Evolutionary conservation across 92 coral and sea anemone species (phyloP), one percentile per base, ranked within the genome.

Genomic region (Zoanthus sansibaricus): DNA sequence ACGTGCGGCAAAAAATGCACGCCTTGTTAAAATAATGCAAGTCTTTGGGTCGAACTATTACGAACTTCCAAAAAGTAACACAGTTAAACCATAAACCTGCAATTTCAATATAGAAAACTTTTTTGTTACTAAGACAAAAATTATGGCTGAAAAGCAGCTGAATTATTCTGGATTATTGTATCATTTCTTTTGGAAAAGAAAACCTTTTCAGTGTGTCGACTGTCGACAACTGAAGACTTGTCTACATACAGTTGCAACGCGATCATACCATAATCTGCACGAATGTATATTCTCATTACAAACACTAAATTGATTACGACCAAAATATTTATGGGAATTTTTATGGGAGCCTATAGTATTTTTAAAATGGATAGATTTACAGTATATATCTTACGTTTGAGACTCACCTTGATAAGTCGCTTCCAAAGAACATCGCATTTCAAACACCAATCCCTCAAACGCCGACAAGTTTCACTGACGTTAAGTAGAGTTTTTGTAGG

Each of bases 371-470:
- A 37, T 37, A 37, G 42, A 37, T 37, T 37, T 25, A 25, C n/a
- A n/a, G n/a, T 37, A 37, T 37, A 37, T 37, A 37, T 9, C 18
- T 62, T 3, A 6, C 16, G 25, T 14, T 62, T 17, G 20, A 77
- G 31, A 20, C 17, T 10, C 62, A 94, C 97, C 95, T 87, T 92
- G 47, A 94, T 87, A 51, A 94, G 95, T 11, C 86, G 82, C 77
- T 94, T 90, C 97, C 97, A 94, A 9, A 94, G 87, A n/a, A 84
- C 77, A 69, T 94, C 92, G 66, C 92, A 92, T 62, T 90, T 86
- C 84, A 87, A 76, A 14, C 87, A 79, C 70, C 92, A 58, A 71
- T 92, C 92, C 13, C 91, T 86, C 90, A 94, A 75, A 37, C 92
- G 88, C 7, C 86, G 92, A 52, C 94, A 92, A 6, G 95, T 92